Percentiles rank a stretch among this genome's conserved stretches.
Conservation (phyloP, 2,113 vertebrate species). For the Speoplatyrhinus poulsoni region DNA sequence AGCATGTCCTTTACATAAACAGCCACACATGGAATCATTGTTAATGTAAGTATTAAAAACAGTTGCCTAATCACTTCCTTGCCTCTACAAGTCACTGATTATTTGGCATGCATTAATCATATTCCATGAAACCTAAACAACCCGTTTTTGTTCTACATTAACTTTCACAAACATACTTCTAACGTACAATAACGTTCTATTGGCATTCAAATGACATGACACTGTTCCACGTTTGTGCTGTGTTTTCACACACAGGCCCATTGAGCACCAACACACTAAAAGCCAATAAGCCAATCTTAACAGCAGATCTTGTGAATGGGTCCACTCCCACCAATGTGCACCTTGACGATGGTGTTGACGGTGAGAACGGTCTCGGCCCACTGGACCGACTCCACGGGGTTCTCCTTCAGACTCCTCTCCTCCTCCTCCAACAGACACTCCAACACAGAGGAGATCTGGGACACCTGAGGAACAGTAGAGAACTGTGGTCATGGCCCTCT, state of each 20-base stretch:
- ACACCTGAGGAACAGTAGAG: constrained; percentile 79
- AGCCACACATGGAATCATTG: constrained; percentile 1
- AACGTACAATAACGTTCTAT: neutral
- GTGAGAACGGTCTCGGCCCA: constrained; percentile 87
- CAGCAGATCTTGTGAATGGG: neutral
- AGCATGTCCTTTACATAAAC: constrained; percentile 85
- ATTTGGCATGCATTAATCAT: too few species aligned
- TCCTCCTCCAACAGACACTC: constrained; percentile 92
- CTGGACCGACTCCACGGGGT: constrained; percentile 76
- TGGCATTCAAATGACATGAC: neutral
- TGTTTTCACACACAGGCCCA: too few species aligned
- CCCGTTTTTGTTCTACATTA: too few species aligned
- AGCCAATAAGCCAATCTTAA: too few species aligned
- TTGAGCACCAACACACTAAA: too few species aligned
- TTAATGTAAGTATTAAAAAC: neutral
- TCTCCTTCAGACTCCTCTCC: constrained; percentile 84
- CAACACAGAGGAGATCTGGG: constrained; percentile 87
- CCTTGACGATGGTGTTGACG: constrained; percentile 90
- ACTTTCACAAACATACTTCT: too few species aligned
- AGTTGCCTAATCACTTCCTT: neutral
- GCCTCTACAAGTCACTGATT: too few species aligned
- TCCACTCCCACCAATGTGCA: constrained; percentile 44
- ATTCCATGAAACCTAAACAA: too few species aligned
- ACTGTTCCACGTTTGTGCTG: too few species aligned
- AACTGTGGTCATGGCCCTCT: too few species aligned